Evolutionary conservation across 1,140 invertebrate species (phyloP).

Genomic region (Lordiphosa mommai): DNA sequence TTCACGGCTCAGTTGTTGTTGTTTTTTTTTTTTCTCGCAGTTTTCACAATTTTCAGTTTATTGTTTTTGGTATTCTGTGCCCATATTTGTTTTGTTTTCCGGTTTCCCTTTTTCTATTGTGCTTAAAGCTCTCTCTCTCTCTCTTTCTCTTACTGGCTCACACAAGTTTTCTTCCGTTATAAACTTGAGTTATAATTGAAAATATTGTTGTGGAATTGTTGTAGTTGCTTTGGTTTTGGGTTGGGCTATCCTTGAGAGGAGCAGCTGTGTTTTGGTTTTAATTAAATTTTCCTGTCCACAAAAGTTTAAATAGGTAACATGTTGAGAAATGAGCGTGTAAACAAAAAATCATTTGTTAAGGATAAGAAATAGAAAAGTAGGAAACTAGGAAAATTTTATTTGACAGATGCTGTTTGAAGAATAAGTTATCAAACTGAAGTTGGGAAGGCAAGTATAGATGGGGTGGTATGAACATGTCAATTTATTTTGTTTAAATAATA

Average conservation of each 20-base stretch:
- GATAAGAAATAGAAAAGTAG: conserved; percentile 1
- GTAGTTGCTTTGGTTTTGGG: conserved; percentile 37
- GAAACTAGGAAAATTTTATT: too few relatives aligned
- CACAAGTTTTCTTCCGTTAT: conserved; percentile 55
- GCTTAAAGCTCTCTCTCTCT: conserved; percentile 23
- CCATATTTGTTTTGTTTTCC: conserved; percentile 15
- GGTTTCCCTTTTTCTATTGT: conserved; percentile 13
- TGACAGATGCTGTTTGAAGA: too few relatives aligned
- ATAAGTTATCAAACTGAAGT: too few relatives aligned
- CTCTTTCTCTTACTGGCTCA: conserved; percentile 16
- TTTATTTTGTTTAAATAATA: too few relatives aligned
- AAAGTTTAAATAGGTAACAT: conserved; percentile 75
- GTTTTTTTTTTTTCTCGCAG: conserved; percentile 27
- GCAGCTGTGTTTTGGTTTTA: conserved; percentile 71
- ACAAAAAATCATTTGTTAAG: conserved; percentile 66
- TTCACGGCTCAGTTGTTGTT: conserved; percentile 24
- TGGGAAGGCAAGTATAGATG: too few relatives aligned
- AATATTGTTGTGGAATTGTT: conserved; percentile 49
- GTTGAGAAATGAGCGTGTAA: conserved; percentile 72
- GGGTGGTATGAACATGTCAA: too few relatives aligned
- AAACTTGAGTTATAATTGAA: conserved; percentile 78
- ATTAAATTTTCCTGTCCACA: conserved; percentile 76
- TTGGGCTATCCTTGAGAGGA: conserved; percentile 27
- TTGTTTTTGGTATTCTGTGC: conserved; percentile 24
- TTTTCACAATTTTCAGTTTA: conserved; percentile 26